Percentiles rank a stretch among this genome's conserved stretches.
Evolutionary conservation across 2,888 invertebrate species (phyloP).

Genomic region (Drosophila nr. perissopoda): DNA sequence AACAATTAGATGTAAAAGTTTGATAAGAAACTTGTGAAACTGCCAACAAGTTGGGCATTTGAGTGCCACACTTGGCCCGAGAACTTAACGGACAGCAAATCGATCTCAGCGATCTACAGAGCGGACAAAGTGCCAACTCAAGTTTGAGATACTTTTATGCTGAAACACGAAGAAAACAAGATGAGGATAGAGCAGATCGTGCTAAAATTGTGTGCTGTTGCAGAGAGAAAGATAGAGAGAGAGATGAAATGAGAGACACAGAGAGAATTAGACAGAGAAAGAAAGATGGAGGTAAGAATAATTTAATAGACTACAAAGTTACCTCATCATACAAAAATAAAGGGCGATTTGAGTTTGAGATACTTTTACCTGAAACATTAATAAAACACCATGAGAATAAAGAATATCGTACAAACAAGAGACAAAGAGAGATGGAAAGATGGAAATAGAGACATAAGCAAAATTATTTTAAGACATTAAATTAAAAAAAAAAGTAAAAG

Average conservation of each 20-base stretch:
- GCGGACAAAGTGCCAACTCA: neutral
- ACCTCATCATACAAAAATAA: neutral
- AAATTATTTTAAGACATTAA: neutral
- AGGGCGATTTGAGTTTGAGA: neutral
- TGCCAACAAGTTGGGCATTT: slow-evolving; percentile 16
- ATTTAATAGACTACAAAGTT: neutral
- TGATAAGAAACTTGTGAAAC: slow-evolving; percentile 34
- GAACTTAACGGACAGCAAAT: slow-evolving; percentile 8
- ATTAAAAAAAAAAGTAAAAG: neutral
- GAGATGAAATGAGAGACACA: neutral
- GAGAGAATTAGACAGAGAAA: neutral
- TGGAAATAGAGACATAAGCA: neutral
- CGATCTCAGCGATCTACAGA: slow-evolving; percentile 9
- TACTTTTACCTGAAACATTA: neutral
- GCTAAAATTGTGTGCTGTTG: neutral
- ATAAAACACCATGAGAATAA: neutral
- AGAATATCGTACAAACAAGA: too few relatives aligned
- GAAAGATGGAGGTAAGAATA: neutral
- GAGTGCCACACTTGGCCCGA: slow-evolving; percentile 3
- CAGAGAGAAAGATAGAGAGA: neutral
- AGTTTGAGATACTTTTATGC: slow-evolving; percentile 1
- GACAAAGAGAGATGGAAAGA: neutral
- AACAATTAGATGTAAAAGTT: slow-evolving; percentile 39
- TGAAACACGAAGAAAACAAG: neutral
- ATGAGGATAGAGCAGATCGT: neutral